Evolutionary conservation across 2,113 vertebrate genomes (phyloP).

Genomic region (Apistogramma diplotaenia): DNA sequence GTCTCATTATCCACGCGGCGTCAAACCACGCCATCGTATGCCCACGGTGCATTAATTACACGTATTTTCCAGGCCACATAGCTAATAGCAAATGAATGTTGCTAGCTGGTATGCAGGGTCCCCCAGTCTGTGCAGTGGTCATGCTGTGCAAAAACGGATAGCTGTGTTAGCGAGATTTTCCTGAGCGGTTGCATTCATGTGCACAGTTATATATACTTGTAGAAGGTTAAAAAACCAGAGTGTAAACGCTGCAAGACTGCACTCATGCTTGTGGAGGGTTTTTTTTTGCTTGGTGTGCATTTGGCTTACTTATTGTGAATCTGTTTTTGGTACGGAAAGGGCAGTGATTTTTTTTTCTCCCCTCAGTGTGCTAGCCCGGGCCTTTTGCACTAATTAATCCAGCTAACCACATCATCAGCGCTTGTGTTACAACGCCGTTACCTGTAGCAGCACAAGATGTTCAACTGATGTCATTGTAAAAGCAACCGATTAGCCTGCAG

Average conservation of each 20-base stretch:
- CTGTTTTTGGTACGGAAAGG: slow-evolving; percentile 50
- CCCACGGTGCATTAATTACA: slow-evolving; percentile 43
- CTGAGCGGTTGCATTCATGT: slow-evolving; percentile 35
- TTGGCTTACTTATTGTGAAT: slow-evolving; percentile 49
- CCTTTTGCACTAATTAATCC: slow-evolving; percentile 66
- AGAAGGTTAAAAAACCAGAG: neutral
- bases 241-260: neutral
- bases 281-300: slow-evolving; percentile 15
- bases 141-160: slow-evolving; percentile 69
- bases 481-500: slow-evolving; percentile 23
- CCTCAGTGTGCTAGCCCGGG: slow-evolving; percentile 60
- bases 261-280: neutral
- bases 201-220: slow-evolving; percentile 1
- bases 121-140: slow-evolving; percentile 72
- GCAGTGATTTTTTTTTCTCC: slow-evolving; percentile 43
- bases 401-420: slow-evolving; percentile 33
- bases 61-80: slow-evolving; percentile 70
- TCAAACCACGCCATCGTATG: neutral
- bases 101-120: slow-evolving; percentile 76
- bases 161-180: slow-evolving; percentile 62
- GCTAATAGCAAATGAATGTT: slow-evolving; percentile 70
- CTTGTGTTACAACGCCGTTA: neutral
- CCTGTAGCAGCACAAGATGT: neutral
- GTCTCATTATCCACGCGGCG: neutral
- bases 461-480: neutral